Evolutionary conservation across 2,888 invertebrate species (phyloP).

Genomic region (Synanthedon myopaeformis): DNA sequence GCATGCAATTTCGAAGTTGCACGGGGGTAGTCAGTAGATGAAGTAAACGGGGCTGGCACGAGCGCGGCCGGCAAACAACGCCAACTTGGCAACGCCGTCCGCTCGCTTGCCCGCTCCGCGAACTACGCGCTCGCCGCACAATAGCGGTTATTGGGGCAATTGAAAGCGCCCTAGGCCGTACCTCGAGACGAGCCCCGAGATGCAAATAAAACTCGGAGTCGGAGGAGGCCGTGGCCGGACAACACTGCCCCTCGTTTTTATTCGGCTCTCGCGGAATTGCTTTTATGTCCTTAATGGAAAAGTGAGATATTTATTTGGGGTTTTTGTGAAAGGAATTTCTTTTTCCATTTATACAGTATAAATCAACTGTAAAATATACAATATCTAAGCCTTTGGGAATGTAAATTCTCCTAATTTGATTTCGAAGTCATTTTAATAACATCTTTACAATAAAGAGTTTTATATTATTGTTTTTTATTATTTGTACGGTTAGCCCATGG

Average conservation of each 20-base stretch:
- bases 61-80: slow-evolving; percentile 9
- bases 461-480: no score
- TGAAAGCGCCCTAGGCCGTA: slow-evolving; percentile 26
- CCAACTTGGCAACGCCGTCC: slow-evolving; percentile 10
- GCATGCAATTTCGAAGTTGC: slow-evolving; percentile 56
- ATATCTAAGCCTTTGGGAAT: neutral
- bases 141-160: slow-evolving; percentile 63
- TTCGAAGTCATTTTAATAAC: no score
- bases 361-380: neutral
- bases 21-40: slow-evolving; percentile 27
- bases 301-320: slow-evolving; percentile 63
- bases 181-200: slow-evolving; percentile 47
- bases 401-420: no score
- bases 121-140: slow-evolving; percentile 27
- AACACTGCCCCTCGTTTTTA: slow-evolving; percentile 65
- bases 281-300: slow-evolving; percentile 68
- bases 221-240: slow-evolving; percentile 54
- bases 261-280: slow-evolving; percentile 66
- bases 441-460: no score
- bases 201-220: slow-evolving; percentile 64
- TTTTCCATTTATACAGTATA: slow-evolving; percentile 30
- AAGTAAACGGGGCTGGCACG: slow-evolving; percentile 12
- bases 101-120: slow-evolving; percentile 4
- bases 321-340: slow-evolving; percentile 40
- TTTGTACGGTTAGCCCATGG: no score